Conservation (phyloP, 2,113 vertebrate species). For the Chitala chitala region DNA sequence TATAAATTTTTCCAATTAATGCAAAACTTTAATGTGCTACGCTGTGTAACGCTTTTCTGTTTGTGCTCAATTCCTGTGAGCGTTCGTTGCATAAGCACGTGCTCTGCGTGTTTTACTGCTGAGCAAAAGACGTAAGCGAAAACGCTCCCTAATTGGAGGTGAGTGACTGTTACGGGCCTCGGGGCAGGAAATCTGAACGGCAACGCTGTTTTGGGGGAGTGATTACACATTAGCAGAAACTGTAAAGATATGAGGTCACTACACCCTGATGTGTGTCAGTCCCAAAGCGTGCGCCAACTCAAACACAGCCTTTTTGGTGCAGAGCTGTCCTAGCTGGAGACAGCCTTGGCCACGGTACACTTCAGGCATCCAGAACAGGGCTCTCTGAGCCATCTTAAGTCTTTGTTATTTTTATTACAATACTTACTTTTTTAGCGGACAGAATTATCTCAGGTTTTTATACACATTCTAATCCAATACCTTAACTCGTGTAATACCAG, state of each 20-base stretch:
- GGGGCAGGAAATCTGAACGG: conserved; percentile 28
- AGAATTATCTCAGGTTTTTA: not conserved
- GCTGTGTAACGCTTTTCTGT: not conserved
- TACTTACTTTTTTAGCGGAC: not conserved
- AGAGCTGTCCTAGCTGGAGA: conserved; percentile 15
- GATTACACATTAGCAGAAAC: conserved; percentile 38
- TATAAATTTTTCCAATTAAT: not conserved
- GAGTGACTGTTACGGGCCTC: conserved; percentile 28
- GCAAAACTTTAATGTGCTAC: no score
- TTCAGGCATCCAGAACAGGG: not conserved
- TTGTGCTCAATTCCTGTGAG: no score
- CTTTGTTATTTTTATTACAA: not conserved
- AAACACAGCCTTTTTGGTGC: conserved; percentile 28
- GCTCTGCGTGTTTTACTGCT: not conserved
- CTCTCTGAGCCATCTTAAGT: not conserved
- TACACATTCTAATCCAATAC: no score
- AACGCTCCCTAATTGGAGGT: conserved; percentile 28
- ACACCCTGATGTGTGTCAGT: conserved; percentile 28
- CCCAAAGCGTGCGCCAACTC: conserved; percentile 28
- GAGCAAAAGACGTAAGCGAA: conserved; percentile 22
- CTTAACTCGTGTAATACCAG: not conserved
- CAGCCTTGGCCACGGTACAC: not conserved
- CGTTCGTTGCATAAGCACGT: not conserved
- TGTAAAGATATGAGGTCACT: conserved; percentile 45
- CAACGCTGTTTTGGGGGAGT: conserved; percentile 26